Base-by-base conservation (phyloP, 2,797 vertebrate species). In the Sebastes matsubarae region DNA sequence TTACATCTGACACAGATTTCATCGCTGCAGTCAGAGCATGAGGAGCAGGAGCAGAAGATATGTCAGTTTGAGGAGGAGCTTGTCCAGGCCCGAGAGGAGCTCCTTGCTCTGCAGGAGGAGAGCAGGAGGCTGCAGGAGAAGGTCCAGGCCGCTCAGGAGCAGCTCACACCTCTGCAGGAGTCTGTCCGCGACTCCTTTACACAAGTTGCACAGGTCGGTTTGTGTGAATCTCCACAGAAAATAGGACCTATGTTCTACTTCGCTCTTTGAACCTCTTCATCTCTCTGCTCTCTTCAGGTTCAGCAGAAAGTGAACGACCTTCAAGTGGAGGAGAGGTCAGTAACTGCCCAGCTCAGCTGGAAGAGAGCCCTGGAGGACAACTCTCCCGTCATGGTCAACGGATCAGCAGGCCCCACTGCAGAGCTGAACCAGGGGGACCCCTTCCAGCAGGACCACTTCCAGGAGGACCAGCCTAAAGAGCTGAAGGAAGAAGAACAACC, bases 1-100 rank as follows among this genome's bases (percentile, higher is more conserved):
- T 70, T 50, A 1, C 5, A 1, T 80, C 13, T 66, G 8, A 70
- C 86, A 54, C 75, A 99, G 99, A 98, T 99, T 92, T 94, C 96
- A 16, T 96, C 97, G 4, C 92, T 99, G 88, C 97, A 98, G 90
- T 93, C 92, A 3, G 97, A 99, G 94, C 97, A 98, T 69, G 95
- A 95, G 30, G 97, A 96, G 81, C 98, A 99, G 91, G 98, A 99
- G 84, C 96, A 97, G 30, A 97, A 95, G 92, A 98, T 99, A 74
- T 96, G 95, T 30, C 95, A 96, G 0, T 99, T 96, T 13, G 98
- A 99, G 82, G 97, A 98, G 92, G 98, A 99, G 81, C 92, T 99
- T 85, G 96, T 93, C 25, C 97, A 96, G 92, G 97, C 98, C 22
- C 93, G 97, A 73, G 97, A 98, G 88, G 97, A 99, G 87, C 96